Evolutionary conservation across 2,113 vertebrate species (phyloP).

Genomic region (Chionis minor): DNA sequence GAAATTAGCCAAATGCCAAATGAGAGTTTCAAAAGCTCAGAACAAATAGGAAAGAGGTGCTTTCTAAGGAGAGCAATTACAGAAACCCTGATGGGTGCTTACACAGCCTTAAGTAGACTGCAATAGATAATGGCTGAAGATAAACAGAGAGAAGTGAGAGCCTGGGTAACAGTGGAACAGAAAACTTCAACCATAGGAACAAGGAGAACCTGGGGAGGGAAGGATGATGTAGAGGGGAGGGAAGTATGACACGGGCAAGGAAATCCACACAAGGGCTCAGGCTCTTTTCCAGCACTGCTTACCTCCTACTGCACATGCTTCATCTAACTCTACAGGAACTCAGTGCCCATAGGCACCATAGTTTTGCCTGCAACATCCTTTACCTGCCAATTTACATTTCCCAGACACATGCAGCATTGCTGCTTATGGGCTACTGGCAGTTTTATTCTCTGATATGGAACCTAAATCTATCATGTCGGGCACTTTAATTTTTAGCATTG

Average conservation of each 20-base stretch:
- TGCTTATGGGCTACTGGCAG: neutral
- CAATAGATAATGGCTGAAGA: neutral
- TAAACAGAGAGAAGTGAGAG: neutral
- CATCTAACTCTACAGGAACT: neutral
- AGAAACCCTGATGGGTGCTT: neutral
- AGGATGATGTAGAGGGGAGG: neutral
- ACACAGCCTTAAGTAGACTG: neutral
- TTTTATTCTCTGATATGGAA: neutral
- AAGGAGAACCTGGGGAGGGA: neutral
- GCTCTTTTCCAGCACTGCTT: neutral
- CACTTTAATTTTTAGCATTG: neutral
- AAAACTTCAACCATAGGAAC: neutral
- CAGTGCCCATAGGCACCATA: neutral
- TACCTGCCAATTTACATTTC: neutral
- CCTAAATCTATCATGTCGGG: neutral
- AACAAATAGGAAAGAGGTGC: neutral
- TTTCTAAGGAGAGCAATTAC: neutral
- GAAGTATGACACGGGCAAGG: neutral
- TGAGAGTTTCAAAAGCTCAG: neutral
- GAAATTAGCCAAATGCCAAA: constrained; percentile 8
- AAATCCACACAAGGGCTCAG: neutral
- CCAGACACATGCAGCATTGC: neutral
- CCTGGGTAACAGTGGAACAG: neutral
- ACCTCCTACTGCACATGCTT: neutral
- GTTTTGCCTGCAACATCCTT: neutral